Conservation (phyloP, 2,888 invertebrate species). For the Microctonus brassicae region DNA sequence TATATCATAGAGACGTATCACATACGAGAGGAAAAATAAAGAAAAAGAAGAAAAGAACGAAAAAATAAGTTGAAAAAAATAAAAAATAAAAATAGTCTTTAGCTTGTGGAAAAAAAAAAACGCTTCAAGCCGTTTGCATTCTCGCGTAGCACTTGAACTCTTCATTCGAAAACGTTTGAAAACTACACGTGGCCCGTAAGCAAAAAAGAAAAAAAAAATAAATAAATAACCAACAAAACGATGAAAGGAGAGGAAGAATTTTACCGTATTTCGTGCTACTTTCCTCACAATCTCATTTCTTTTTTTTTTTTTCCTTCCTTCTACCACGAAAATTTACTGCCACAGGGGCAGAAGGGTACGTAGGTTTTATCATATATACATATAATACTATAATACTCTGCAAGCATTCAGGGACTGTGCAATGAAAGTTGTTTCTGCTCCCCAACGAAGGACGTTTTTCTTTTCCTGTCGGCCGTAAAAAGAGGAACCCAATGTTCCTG, state of each 20-base stretch:
- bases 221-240: not conserved
- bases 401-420: conserved; percentile 15
- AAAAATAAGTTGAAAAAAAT: conserved; percentile 7
- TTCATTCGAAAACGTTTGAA: conserved; percentile 25
- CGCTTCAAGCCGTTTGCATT: conserved; percentile 27
- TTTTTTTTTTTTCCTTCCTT: conserved; percentile 10
- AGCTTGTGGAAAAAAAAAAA: conserved; percentile 6
- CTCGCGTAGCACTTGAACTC: conserved; percentile 26
- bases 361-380: not conserved
- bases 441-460: conserved; percentile 25
- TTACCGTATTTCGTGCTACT: conserved; percentile 14
- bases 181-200: conserved; percentile 25
- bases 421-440: conserved; percentile 16
- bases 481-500: conserved; percentile 19
- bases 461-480: conserved; percentile 42
- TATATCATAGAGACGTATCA: not conserved
- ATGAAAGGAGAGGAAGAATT: not conserved
- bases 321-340: conserved; percentile 18
- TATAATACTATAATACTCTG: not conserved
- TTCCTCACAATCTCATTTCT: conserved; percentile 4
- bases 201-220: not conserved
- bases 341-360: not conserved
- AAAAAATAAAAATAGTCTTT: not conserved
- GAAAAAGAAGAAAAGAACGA: not conserved
- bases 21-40: not conserved